Base-by-base conservation (phyloP, 2,113 vertebrate species). In the Mormyrus lacerda region DNA sequence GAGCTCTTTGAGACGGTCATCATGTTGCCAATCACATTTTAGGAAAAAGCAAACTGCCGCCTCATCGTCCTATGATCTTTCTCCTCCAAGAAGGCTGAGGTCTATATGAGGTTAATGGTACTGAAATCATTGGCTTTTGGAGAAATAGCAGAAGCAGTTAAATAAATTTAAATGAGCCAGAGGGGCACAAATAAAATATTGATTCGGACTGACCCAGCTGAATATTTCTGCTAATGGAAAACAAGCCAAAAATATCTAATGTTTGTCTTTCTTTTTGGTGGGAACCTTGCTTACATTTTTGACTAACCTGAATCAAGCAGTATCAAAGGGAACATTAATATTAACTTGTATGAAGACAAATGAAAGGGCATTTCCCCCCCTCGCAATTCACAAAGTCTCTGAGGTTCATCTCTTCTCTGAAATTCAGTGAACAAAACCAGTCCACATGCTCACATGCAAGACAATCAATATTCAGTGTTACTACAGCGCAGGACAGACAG, bases 1-100 rank as follows among this genome's bases (percentile, higher is more conserved):
- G 94, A 92, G 91, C 31, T 47, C 96, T 97, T 96, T 97, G 94
- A 96, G 96, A 96, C 91, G 93, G 94, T 95, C 94, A 95, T 95
- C 92, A 95, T 95, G 96, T 96, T 95, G 95, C 94, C 95, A 95
- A 95, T 95, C 95, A 95, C 91, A 94, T 92, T 87, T 93, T 89
- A 92, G 90, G 61, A 93, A 93, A 89, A 93, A 95, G 90, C 94
- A 90, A 91, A 89, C 89, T 90, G 44, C 89, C 89, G 88, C 58
- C 91, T 92, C 89, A 89, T 91, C 94, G 95, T 94, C 93, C 92
- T 92, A 0, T 91, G 88, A 94, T 95, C 94, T 94, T 89, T 31
- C 50, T 89, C 91, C 92, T 91, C 92, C 89, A 55, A 79, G 88
- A 89, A 61, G 27, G 90, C 92, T 92, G 53, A 84, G 69, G 92